Percentiles rank a stretch among this genome's conserved stretches.
phyloP scores from a whole-genome alignment of 2,888 invertebrate genomes.

The Drosophila lutescens region DNA sequence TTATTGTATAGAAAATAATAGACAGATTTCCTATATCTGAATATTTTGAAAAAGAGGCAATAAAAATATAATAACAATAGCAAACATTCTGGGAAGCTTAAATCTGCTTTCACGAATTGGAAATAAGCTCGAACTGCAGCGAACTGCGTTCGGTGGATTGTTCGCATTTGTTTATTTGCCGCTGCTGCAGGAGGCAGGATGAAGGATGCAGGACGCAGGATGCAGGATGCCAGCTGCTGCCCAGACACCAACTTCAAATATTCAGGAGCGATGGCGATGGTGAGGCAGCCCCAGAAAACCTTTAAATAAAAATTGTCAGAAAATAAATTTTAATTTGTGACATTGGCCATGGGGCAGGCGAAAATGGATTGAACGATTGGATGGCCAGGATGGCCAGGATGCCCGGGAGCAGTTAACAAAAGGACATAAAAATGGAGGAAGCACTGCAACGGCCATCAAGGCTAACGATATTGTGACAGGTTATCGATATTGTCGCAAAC shows the following conservation, averaged over 20 bases:
- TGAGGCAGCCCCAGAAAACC: slow-evolving; percentile 7
- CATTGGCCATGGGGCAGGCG: slow-evolving; percentile 38
- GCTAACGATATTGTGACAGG: slow-evolving; percentile 57
- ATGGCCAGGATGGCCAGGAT: neutral
- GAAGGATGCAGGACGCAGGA: neutral
- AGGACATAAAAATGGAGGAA: slow-evolving; percentile 6
- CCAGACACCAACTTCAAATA: slow-evolving; percentile 21
- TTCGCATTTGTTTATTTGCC: slow-evolving; percentile 22
- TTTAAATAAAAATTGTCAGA: slow-evolving; percentile 67
- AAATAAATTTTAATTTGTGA: slow-evolving; percentile 68
- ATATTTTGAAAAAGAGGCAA: neutral
- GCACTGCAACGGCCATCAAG: slow-evolving; percentile 22
- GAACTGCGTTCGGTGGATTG: neutral
- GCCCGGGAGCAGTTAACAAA: slow-evolving; percentile 1
- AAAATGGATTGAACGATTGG: slow-evolving; percentile 25
- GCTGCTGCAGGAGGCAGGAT: slow-evolving; percentile 6
- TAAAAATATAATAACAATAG: neutral
- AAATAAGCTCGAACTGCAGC: slow-evolving; percentile 4
- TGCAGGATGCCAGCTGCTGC: slow-evolving; percentile 22
- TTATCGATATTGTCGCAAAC: slow-evolving; percentile 50
- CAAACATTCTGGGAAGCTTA: neutral
- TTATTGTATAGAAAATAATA: neutral
- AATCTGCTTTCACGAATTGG: neutral
- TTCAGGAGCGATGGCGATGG: neutral
- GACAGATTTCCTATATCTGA: neutral